Conservation (phyloP, 2,113 vertebrate genomes). For the Proteles cristata region DNA sequence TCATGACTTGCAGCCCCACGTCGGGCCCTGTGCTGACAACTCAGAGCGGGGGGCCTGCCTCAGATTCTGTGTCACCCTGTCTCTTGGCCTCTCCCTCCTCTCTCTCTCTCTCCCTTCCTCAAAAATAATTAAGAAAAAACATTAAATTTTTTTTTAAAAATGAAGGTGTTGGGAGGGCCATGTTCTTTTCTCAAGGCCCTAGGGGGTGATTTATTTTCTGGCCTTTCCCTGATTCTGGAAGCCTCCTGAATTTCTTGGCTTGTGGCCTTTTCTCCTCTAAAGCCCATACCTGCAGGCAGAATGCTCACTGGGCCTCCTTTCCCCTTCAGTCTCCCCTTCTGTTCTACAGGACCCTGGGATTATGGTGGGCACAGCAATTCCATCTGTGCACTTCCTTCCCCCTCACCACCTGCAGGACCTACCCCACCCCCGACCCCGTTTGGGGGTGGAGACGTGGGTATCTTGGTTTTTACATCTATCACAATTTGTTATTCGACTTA, state of each 20-base stretch:
- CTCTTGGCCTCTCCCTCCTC: too few relatives aligned
- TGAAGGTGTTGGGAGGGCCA: too few relatives aligned
- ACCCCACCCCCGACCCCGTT: too few relatives aligned
- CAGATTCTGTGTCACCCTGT: too few relatives aligned
- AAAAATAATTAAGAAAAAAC: too few relatives aligned
- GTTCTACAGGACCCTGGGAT: too few relatives aligned
- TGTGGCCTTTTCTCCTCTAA: neutral
- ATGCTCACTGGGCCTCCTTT: neutral
- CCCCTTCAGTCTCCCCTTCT: neutral
- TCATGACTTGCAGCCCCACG: too few relatives aligned
- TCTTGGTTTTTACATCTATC: neutral
- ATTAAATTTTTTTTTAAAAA: too few relatives aligned
- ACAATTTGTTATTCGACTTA: too few relatives aligned
- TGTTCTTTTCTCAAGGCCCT: neutral
- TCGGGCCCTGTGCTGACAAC: too few relatives aligned
- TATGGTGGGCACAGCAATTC: accelerated
- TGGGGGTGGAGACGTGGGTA: accelerated
- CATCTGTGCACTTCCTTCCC: neutral
- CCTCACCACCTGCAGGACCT: accelerated
- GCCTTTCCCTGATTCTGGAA: neutral
- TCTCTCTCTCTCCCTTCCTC: too few relatives aligned
- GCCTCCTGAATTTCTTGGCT: neutral
- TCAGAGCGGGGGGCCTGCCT: too few relatives aligned
- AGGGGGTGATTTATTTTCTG: neutral
- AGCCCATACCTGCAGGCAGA: neutral